Percentiles rank a stretch among this genome's conserved stretches.
Evolutionary conservation across 2,113 vertebrate genomes (phyloP).

Genomic region (Oncorhynchus clarkii): DNA sequence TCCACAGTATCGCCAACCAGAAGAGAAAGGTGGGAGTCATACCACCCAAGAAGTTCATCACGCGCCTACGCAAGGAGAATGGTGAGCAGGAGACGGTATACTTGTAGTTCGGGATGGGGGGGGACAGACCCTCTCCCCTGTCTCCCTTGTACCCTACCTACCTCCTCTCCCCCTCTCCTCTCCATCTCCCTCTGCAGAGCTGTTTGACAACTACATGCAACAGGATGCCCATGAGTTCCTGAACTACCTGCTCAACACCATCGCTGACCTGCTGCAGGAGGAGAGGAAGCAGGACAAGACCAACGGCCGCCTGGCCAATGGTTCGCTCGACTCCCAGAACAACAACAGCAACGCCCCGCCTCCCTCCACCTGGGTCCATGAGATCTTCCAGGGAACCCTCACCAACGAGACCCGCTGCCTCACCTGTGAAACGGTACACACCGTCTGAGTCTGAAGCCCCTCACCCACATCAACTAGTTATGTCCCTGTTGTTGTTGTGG

Average conservation of each 20-base stretch:
- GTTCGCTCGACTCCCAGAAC: conserved; percentile 86
- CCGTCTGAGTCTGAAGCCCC: not conserved
- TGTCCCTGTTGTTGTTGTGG: not conserved
- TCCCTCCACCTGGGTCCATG: conserved; percentile 95
- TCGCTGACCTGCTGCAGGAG: conserved; percentile 95
- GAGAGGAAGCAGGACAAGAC: conserved; percentile 96
- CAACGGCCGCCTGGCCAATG: conserved; percentile 92
- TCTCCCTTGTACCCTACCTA: not conserved
- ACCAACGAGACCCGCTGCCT: conserved; percentile 98
- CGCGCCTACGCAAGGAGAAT: conserved; percentile 92
- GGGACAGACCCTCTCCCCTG: not conserved
- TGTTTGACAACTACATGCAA: conserved; percentile 99
- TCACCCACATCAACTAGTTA: too few species aligned
- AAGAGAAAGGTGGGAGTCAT: conserved; percentile 99
- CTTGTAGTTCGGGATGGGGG: not conserved
- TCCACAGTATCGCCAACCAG: conserved; percentile 97
- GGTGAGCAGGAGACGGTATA: conserved; percentile 71
- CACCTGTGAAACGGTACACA: conserved; percentile 94
- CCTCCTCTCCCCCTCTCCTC: not conserved
- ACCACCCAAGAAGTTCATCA: conserved; percentile 98
- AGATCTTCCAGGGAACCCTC: conserved; percentile 99
- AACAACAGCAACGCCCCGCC: conserved; percentile 78
- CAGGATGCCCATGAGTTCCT: conserved; percentile 98
- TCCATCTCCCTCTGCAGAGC: conserved; percentile 72
- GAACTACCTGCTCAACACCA: conserved; percentile 97